Evolutionary conservation across 1,140 invertebrate genomes (phyloP), one percentile per base, ranked within the genome.

Genomic region (Caenorhabditis latens): DNA sequence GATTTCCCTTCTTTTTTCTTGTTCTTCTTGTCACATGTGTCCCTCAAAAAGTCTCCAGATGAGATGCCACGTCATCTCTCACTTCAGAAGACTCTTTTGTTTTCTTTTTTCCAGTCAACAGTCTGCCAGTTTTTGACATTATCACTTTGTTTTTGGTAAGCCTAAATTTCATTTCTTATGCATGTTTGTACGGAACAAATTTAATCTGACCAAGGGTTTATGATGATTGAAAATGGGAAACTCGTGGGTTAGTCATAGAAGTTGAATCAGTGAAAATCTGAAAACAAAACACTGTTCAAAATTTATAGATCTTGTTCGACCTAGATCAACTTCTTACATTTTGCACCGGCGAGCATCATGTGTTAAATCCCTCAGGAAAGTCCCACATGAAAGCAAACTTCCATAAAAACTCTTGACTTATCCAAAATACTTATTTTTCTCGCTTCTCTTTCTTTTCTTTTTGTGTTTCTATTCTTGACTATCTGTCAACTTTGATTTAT

Each of bases 1-100:
- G 61, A 65, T 65, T 65, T 65, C 61, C 61, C 11, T 40, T 42
- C 57, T 19, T 21, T 58, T 58, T 65, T 65, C 16, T 65, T 32
- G 61, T 14, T 32, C 13, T 65, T 40, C 61, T 65, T 65, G 61
- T 65, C 61, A 65, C 61, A 65, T 42, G 61, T 8, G 32, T 65
- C 61, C 61, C 24, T 16, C 32, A 16, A 16, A 11, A 14, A 14
- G 50, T 58, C 57, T 58, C n/a, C 13, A n/a, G 16, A 19, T 58
- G 57, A 58, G 16, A 58, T 58, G 61, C 61, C 61, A 65, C 61
- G 61, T 65, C 61, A 65, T 65, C 11, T 58, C 21, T 53, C 11
- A 19, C 16, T 16, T 16, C 50, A 50, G 14, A 50, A 58, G n/a
- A 58, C 8, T n/a, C 57, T 21, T 14, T 58, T 58, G 57, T 58